Base-by-base conservation (phyloP, 2,797 vertebrate species). In the Hipposideros larvatus region DNA sequence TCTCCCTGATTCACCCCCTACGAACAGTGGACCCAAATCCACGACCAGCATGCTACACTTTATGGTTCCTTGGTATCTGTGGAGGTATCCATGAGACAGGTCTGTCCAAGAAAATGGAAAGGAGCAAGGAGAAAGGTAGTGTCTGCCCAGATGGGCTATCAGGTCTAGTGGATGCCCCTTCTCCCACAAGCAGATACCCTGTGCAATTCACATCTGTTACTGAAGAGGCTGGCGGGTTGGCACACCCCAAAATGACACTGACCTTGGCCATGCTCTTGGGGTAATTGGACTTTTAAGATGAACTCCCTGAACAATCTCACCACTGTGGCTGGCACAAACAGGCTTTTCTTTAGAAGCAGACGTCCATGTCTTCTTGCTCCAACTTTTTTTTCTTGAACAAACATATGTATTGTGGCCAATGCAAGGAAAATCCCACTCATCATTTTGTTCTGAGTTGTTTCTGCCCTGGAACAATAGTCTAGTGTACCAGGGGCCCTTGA, bases 381-480 rank as follows among this genome's bases (percentile, higher is more conserved):
- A 98, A 87, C 98, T 98, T 96, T 98, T 98, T 98, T 98, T 98
- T 96, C 98, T 99, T 99, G 98, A 98, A 98, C 98, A 99, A 99
- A 98, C 98, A 99, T 98, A 98, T 98, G 98, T 98, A 98, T 98
- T 98, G 98, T 98, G 98, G 98, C 93, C 98, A 98, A 96, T 86
- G 96, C 97, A 98, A 98, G 98, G 98, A 98, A 98, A 99, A 98
- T 98, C 98, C 98, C 90, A 92, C 98, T 98, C 97, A 66, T 96
- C 97, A 82, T 98, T 98, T 98, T 89, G 98, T 98, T 98, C 97
- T 97, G 97, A 98, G 97, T 70, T 97, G 98, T 97, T 97, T 98
- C 79, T 98, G 97, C 98, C 95, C 97, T 96, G 21, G 65, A 98
- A 98, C 98, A 98, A 98, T 98, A 97, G 98, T 92, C 96, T 96